Conservation (phyloP, 2,797 vertebrate genomes). For the Micromesistius poutassou region DNA sequence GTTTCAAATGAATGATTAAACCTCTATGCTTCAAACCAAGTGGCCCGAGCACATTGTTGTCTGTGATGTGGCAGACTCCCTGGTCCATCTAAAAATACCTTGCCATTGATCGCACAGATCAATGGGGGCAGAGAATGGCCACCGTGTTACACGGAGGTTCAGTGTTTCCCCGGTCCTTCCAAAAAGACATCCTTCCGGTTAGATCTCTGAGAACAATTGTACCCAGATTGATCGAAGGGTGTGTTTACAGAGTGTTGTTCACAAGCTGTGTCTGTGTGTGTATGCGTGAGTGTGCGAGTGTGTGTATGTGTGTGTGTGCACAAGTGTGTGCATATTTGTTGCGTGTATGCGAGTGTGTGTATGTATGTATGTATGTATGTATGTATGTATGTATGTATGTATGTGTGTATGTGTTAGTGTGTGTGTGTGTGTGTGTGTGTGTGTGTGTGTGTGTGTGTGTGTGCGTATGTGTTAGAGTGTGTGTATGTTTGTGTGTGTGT, state of each 20-base stretch:
- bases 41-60: not conserved
- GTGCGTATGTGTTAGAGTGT: not conserved
- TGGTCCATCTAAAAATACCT: not conserved
- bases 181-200: not conserved
- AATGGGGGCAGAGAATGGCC: not conserved
- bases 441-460: slow-evolving; percentile 8
- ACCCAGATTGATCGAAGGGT: not conserved
- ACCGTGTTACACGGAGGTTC: not conserved
- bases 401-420: too few species aligned
- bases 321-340: too few species aligned
- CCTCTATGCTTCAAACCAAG: not conserved
- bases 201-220: slow-evolving; percentile 1
- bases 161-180: not conserved
- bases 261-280: not conserved
- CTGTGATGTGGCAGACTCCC: not conserved
- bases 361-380: not conserved
- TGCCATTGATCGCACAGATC: not conserved
- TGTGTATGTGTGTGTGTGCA: slow-evolving; percentile 3
- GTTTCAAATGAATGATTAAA: slow-evolving; percentile 5
- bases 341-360: not conserved
- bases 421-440: not conserved
- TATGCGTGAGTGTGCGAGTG: slow-evolving; percentile 5
- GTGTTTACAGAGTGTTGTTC: not conserved
- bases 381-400: too few species aligned
- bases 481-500: not conserved